A percentile compares a stretch with the other conserved stretches of the same genome.
These are phyloP conservation scores for Lasioglossum vierecki DNA, from an alignment of 2,888 invertebrate species.

Conservation along the genomic window DNA sequence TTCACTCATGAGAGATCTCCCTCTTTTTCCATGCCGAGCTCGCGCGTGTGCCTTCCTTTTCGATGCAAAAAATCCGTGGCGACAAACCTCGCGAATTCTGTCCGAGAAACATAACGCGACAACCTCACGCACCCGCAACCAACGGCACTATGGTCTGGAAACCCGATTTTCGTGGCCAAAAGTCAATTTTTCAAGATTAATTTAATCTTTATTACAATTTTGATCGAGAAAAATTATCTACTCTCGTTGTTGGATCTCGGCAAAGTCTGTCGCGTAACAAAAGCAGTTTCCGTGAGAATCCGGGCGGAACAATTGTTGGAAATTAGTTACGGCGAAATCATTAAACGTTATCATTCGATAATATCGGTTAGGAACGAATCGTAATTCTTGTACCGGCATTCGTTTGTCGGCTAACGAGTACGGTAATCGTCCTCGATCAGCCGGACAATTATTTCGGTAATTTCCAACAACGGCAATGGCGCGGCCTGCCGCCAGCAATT, in stretches of 20 bases:
- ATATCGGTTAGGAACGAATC: slow-evolving; percentile 10
- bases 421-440: slow-evolving; percentile 42
- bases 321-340: slow-evolving; percentile 25
- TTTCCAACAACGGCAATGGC: slow-evolving; percentile 7
- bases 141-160: too few species aligned
- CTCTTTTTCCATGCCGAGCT: slow-evolving; percentile 1
- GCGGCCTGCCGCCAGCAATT: not conserved
- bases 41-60: slow-evolving; percentile 21
- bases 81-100: slow-evolving; percentile 23
- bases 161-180: too few species aligned
- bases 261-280: not conserved
- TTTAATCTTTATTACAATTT: too few species aligned
- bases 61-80: not conserved
- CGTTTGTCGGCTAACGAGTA: slow-evolving; percentile 58
- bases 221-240: too few species aligned
- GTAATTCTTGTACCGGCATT: slow-evolving; percentile 57
- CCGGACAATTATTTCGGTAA: slow-evolving; percentile 62
- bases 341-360: slow-evolving; percentile 29
- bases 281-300: not conserved
- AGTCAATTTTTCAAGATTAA: too few species aligned
- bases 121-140: not conserved
- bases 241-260: not conserved
- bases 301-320: not conserved
- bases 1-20: slow-evolving; percentile 36
- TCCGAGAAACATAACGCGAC: not conserved